These are phyloP conservation scores for Neoscelio sp. DNA, from an alignment of 2,888 invertebrate genomes.

Conservation along the genomic window DNA sequence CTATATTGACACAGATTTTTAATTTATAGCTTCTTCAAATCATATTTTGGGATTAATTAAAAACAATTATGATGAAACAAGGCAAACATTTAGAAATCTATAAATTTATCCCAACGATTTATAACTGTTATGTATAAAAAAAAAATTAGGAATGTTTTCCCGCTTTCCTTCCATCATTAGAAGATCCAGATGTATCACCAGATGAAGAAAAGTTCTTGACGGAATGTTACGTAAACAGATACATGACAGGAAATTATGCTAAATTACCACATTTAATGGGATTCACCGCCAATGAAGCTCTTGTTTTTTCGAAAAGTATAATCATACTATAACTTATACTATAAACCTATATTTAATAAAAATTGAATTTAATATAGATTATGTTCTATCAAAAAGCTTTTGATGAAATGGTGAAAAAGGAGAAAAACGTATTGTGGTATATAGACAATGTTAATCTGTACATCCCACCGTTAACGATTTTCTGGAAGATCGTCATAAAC, in stretches of 20 bases:
- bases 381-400: background rate
- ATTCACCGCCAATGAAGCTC: slow-evolving; percentile 77
- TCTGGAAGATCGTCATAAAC: background rate
- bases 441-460: background rate
- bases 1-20: background rate
- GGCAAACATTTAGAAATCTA: too few species aligned
- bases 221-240: slow-evolving; percentile 82
- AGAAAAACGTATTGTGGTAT: background rate
- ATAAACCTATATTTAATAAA: background rate
- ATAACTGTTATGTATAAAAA: background rate
- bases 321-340: background rate
- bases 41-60: too few species aligned
- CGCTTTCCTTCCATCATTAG: slow-evolving; percentile 82
- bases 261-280: slow-evolving; percentile 84
- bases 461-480: background rate
- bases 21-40: too few species aligned
- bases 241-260: slow-evolving; percentile 83
- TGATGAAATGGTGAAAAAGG: slow-evolving; percentile 4
- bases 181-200: slow-evolving; percentile 81
- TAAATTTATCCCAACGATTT: too few species aligned
- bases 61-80: too few species aligned
- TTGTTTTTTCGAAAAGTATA: slow-evolving; percentile 64
- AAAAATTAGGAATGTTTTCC: slow-evolving; percentile 8
- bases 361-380: background rate
- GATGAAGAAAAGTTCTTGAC: slow-evolving; percentile 84